Conservation (phyloP, 53 echinoderm and acorn worm species). For the Astropecten irregularis region DNA sequence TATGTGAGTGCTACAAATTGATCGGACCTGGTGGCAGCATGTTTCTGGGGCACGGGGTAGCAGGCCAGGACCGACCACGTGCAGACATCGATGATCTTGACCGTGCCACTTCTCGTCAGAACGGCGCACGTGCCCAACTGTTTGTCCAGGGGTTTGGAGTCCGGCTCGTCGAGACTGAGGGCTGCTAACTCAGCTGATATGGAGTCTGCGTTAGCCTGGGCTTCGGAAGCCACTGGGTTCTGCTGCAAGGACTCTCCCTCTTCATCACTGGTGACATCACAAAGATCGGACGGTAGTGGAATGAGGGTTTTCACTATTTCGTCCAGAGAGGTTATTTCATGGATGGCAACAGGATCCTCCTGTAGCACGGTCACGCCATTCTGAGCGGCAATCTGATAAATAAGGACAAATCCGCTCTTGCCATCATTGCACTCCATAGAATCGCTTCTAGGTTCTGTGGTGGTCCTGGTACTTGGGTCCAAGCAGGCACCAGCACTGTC, state of each 20-base stretch:
- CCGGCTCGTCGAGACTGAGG: constrained; percentile 62
- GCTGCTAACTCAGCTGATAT: constrained; percentile 32
- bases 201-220: constrained; percentile 7
- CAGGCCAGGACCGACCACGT: constrained; percentile 68
- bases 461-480: background rate
- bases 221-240: constrained; percentile 1
- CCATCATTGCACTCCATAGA: constrained; percentile 1
- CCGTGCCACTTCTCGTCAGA: constrained; percentile 65
- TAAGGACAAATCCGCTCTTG: constrained; percentile 53
- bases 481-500: background rate
- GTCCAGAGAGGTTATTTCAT: constrained; percentile 61
- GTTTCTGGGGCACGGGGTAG: constrained; percentile 52
- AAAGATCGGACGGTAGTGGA: constrained; percentile 65
- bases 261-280: constrained; percentile 72
- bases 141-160: constrained; percentile 49
- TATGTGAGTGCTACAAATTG: constrained; percentile 78
- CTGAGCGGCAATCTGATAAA: constrained; percentile 53
- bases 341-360: constrained; percentile 64
- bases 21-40: constrained; percentile 33
- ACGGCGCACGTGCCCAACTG: constrained; percentile 80
- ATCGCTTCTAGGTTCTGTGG: background rate
- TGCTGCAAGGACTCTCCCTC: constrained; percentile 43
- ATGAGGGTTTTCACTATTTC: constrained; percentile 55
- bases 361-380: constrained; percentile 41
- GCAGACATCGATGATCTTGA: constrained; percentile 74